These are phyloP conservation scores for Scrobipalpa costella DNA, from an alignment of 2,888 invertebrate genomes.

Conservation along the genomic window DNA sequence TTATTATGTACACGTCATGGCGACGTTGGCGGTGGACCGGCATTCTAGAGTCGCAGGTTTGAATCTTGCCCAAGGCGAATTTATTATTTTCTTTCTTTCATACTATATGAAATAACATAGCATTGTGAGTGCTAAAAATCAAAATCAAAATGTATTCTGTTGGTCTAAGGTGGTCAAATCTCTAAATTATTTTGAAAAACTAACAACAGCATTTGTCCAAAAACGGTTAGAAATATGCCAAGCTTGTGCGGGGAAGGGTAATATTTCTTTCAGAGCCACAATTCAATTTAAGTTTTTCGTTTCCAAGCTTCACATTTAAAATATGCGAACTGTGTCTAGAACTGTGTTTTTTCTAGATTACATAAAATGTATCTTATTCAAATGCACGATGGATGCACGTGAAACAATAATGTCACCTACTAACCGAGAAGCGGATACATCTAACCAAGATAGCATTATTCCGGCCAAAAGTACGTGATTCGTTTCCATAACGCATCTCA, in stretches of 20 bases:
- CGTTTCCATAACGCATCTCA: slow-evolving; percentile 47
- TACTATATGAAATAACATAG: no score
- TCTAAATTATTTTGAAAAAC: neutral
- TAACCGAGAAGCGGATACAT: slow-evolving; percentile 10
- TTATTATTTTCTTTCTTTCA: no score
- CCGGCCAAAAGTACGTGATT: slow-evolving; percentile 41
- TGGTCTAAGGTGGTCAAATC: neutral
- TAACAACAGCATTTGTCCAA: neutral
- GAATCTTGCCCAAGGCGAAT: no score
- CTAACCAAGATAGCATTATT: slow-evolving; percentile 23
- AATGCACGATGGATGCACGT: neutral
- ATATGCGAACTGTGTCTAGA: neutral
- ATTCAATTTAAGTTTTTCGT: slow-evolving; percentile 8
- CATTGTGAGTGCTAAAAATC: no score
- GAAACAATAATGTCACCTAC: slow-evolving; percentile 3
- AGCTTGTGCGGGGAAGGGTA: neutral
- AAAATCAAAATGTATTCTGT: neutral
- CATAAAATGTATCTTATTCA: neutral
- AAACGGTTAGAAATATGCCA: neutral
- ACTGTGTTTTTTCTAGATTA: neutral
- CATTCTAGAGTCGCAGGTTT: no score
- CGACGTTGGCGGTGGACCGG: no score
- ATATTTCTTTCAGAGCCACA: neutral
- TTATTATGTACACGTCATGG: no score
- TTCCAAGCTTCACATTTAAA: neutral